Base-by-base conservation (phyloP, 2,797 vertebrate species). In the Sebastes itinus region DNA sequence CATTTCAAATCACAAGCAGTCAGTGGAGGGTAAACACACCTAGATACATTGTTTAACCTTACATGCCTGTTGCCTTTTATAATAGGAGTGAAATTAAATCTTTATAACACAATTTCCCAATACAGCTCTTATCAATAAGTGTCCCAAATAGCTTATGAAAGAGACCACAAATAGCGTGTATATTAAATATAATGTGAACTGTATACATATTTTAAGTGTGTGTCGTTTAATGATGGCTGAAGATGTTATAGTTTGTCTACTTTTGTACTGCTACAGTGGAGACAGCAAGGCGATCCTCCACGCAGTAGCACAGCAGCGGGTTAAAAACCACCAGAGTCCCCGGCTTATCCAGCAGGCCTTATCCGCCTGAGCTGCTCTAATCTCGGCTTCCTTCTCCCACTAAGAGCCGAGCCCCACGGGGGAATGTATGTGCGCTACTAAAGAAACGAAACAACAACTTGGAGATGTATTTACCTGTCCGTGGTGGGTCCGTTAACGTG, bases 401-500 rank as follows among this genome's bases (percentile, higher is more conserved):
- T 54, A 5, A 18, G 42, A 46, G 42, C 42, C 42, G 42, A 46
- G 46, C 33, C 66, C 42, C 68, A 22, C 5, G 25, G 75, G 25
- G 77, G 55, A 58, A 35, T 58, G 27, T 11, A 7, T 7, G 69
- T 35, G 54, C 38, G 38, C 38, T 42, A 42, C 38, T 42, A 35
- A 75, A 3, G 4, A 20, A 60, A 35, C 72, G 2, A 2, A 20
- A 52, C 22, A 80, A 76, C 59, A 87, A 75, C 54, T 38, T 23
- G 2, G 2, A n/a, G 38, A n/a, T 65, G 14, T 55, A 67, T 81
- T 95, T 96, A 99, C 97, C 98, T 98, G 97, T 96, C 95, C 96
- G 97, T 94, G 97, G 96, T 69, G 97, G 97, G 95, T 98, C 97
- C 92, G 97, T 98, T 92, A 97, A 83, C 66, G 96, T 96, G 91